These are phyloP conservation scores for Siderastrea siderea DNA, from an alignment of 92 coral and sea anemone species.

Conservation along the genomic window DNA sequence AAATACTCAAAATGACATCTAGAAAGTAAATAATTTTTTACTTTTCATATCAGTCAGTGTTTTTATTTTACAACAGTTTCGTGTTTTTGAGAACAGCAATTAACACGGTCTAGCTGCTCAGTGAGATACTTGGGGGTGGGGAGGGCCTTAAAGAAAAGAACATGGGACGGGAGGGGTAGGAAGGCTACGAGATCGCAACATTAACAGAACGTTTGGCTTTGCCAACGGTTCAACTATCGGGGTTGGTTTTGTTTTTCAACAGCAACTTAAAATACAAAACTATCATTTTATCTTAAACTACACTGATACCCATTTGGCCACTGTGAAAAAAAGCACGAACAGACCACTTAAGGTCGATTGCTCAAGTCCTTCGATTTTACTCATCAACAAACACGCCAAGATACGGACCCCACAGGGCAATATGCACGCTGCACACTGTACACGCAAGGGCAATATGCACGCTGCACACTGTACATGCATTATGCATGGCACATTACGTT, in stretches of 20 bases:
- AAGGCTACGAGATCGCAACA: slow-evolving; percentile 3
- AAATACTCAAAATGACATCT: slow-evolving; percentile 55
- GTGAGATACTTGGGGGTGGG: not conserved
- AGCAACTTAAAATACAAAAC: slow-evolving; percentile 22
- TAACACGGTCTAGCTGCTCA: not conserved
- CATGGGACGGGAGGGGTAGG: slow-evolving; percentile 3
- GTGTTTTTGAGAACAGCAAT: slow-evolving; percentile 14
- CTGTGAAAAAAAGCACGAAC: not conserved
- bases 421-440: not conserved
- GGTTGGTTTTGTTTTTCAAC: not conserved
- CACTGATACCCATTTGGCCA: not conserved
- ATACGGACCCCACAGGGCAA: not conserved
- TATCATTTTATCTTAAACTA: slow-evolving; percentile 22
- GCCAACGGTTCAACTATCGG: slow-evolving; percentile 19
- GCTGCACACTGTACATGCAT: not conserved
- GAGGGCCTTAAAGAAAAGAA: not conserved
- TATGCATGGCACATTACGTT: not conserved
- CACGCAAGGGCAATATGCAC: no score
- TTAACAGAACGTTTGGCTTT: slow-evolving; percentile 23
- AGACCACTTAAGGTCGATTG: not conserved
- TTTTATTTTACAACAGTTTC: slow-evolving; percentile 34
- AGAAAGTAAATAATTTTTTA: slow-evolving; percentile 42
- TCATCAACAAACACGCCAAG: slow-evolving; percentile 15
- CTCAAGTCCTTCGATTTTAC: slow-evolving; percentile 1
- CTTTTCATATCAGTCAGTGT: slow-evolving; percentile 28